phyloP scores from a whole-genome alignment of 92 coral and sea anemone genomes.

The Zoanthus solanderi region DNA sequence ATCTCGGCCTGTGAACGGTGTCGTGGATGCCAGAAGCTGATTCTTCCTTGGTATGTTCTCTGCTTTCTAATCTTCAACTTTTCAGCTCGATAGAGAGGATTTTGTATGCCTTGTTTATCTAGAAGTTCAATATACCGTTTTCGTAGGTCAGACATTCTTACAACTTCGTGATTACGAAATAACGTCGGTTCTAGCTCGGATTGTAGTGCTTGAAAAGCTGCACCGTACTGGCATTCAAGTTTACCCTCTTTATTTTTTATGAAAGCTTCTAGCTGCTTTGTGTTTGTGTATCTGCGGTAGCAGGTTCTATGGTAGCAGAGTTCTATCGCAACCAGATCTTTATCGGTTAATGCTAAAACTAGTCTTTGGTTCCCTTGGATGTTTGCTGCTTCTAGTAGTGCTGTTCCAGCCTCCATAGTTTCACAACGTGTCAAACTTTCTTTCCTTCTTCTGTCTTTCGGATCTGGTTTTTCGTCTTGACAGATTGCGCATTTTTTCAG shows the following conservation, averaged over 20 bases:
- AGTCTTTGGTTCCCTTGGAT: conserved; percentile 54
- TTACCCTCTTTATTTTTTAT: conserved; percentile 55
- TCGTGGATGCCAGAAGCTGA: conserved; percentile 69
- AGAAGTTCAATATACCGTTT: conserved; percentile 45
- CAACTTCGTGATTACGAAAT: conserved; percentile 47
- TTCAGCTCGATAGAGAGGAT: conserved; percentile 67
- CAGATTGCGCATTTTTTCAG: conserved; percentile 57
- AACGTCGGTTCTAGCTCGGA: conserved; percentile 60
- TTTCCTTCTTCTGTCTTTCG: conserved; percentile 63
- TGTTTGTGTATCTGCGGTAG: conserved; percentile 46
- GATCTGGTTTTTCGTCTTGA: conserved; percentile 57
- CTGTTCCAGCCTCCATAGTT: conserved; percentile 57
- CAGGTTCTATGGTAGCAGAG: conserved; percentile 59
- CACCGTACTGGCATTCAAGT: conserved; percentile 54
- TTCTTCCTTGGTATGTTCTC: conserved; percentile 61
- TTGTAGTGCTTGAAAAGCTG: conserved; percentile 49
- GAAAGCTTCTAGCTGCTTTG: conserved; percentile 40
- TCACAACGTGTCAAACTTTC: conserved; percentile 61
- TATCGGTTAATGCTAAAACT: conserved; percentile 38
- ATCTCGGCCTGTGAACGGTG: conserved; percentile 56
- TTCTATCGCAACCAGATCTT: conserved; percentile 58
- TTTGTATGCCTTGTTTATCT: conserved; percentile 48
- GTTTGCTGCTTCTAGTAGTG: conserved; percentile 56
- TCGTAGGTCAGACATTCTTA: conserved; percentile 51
- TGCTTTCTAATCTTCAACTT: conserved; percentile 67